Evolutionary conservation across 2,888 invertebrate genomes (phyloP).

Genomic region (Selenia dentaria): DNA sequence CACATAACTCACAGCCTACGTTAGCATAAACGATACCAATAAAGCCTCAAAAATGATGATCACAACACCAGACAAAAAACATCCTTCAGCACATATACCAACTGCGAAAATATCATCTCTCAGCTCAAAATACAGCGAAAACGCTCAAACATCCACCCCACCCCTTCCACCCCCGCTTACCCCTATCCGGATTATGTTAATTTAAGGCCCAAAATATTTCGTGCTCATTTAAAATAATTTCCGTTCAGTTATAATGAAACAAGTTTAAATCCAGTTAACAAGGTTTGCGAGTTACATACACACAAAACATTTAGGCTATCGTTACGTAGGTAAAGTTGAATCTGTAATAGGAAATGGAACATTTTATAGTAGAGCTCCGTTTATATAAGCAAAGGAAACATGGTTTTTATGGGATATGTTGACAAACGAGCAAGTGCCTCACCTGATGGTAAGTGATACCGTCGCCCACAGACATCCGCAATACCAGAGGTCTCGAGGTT

Average conservation of each 20-base stretch:
- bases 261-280: conserved; percentile 35
- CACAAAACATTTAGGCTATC: conserved; percentile 11
- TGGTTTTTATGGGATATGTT: no score
- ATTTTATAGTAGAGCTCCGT: no score
- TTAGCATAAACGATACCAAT: conserved; percentile 10
- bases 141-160: conserved; percentile 2
- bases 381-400: no score
- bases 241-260: conserved; percentile 37
- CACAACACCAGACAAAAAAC: conserved; percentile 18
- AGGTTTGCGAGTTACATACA: conserved; percentile 25
- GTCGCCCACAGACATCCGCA: no score
- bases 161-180: conserved; percentile 15
- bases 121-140: conserved; percentile 11
- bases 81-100: conserved; percentile 1
- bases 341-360: conserved; percentile 9
- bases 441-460: no score
- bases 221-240: conserved; percentile 73
- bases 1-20: no score
- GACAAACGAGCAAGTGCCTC: no score
- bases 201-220: conserved; percentile 67
- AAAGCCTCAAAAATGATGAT: conserved; percentile 17
- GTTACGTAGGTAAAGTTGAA: conserved; percentile 1
- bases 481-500: no score
- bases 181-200: conserved; percentile 67
- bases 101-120: neutral